phyloP scores from a whole-genome alignment of 1,140 invertebrate species.

The Goniozus legneri region DNA sequence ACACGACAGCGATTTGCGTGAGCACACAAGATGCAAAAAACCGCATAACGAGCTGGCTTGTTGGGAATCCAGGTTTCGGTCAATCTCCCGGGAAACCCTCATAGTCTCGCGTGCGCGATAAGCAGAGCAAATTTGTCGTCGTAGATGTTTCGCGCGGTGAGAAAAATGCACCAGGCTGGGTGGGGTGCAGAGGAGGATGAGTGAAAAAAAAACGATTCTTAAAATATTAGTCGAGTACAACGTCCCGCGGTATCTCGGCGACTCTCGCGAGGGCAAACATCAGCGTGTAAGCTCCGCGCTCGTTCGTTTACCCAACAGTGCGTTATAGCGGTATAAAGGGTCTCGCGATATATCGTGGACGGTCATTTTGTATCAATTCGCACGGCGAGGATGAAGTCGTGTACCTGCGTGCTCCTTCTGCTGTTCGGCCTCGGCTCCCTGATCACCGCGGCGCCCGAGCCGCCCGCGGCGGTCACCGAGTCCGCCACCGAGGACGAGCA shows the following conservation, averaged over 20 bases:
- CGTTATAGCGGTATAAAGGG: too few species aligned
- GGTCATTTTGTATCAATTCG: conserved; percentile 19
- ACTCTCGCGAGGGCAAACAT: conserved; percentile 13
- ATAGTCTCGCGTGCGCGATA: too few species aligned
- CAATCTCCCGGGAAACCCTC: too few species aligned
- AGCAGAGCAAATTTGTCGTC: conserved; percentile 44
- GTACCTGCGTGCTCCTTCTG: too few species aligned
- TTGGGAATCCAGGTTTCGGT: too few species aligned
- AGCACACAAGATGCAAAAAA: too few species aligned
- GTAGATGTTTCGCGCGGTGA: conserved; percentile 18
- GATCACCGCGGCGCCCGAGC: not conserved
- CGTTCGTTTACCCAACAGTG: conserved; percentile 24
- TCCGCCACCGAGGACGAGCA: conserved; percentile 7
- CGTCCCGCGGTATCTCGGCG: conserved; percentile 19
- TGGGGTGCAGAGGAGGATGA: not conserved
- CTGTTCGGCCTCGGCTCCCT: conserved; percentile 8
- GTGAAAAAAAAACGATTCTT: conserved; percentile 28
- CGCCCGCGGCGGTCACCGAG: not conserved
- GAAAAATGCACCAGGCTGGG: too few species aligned
- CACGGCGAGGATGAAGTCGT: too few species aligned
- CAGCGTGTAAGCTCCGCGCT: conserved; percentile 6
- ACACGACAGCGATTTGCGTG: too few species aligned
- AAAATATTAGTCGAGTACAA: conserved; percentile 37
- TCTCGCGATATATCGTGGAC: conserved; percentile 4
- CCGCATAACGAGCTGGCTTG: too few species aligned